Conservation (phyloP, 2,888 invertebrate species). For the Lasioglossum zephyrum region DNA sequence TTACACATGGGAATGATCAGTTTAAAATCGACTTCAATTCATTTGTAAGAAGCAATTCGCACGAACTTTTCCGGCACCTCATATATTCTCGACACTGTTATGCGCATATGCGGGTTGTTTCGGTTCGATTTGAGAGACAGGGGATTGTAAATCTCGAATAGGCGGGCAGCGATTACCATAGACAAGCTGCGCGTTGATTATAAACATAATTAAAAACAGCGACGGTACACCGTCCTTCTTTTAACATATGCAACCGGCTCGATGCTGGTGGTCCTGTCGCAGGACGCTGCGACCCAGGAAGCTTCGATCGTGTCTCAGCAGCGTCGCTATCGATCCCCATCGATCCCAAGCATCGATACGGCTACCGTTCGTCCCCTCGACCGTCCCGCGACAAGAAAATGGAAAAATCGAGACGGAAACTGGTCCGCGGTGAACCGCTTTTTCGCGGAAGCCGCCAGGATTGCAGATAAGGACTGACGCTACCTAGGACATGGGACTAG, state of each 20-base stretch:
- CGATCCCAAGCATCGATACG: constrained; percentile 61
- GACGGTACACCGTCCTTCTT: constrained; percentile 73
- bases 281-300: constrained; percentile 65
- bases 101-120: constrained; percentile 23
- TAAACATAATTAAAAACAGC: constrained; percentile 84
- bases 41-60: too few relatives aligned
- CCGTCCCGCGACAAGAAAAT: constrained; percentile 56
- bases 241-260: constrained; percentile 79
- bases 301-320: constrained; percentile 64
- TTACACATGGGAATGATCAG: too few relatives aligned
- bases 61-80: too few relatives aligned
- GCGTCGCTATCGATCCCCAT: constrained; percentile 66
- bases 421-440: constrained; percentile 49
- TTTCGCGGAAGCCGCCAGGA: constrained; percentile 50
- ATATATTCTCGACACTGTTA: background rate
- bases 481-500: constrained; percentile 7
- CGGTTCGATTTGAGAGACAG: constrained; percentile 58
- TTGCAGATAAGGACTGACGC: constrained; percentile 44
- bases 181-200: constrained; percentile 83
- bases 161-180: constrained; percentile 80
- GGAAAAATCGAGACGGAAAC: constrained; percentile 57
- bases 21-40: too few relatives aligned
- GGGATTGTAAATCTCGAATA: constrained; percentile 73
- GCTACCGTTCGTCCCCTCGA: constrained; percentile 35
- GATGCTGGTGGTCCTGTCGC: constrained; percentile 82